A percentile compares a stretch with the other conserved stretches of the same genome.
phyloP scores from a whole-genome alignment of 2,797 vertebrate species.

The Arrhamphus sclerolepis region DNA sequence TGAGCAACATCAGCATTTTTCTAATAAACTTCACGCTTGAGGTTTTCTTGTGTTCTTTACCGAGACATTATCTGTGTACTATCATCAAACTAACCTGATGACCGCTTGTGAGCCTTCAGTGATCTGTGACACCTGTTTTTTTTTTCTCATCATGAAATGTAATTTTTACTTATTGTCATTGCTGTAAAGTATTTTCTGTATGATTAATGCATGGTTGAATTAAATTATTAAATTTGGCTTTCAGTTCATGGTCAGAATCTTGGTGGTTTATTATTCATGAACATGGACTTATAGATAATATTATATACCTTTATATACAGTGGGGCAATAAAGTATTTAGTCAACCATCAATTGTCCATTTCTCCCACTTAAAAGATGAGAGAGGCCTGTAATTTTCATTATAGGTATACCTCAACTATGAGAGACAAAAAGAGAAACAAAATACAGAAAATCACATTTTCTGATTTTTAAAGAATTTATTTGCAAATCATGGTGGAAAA shows the following conservation, averaged over 20 bases:
- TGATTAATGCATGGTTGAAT: constrained; percentile 73
- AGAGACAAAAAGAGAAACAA: no score
- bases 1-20: constrained; percentile 38
- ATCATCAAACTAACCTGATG: constrained; percentile 37
- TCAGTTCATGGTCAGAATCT: constrained; percentile 16
- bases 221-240: constrained; percentile 75
- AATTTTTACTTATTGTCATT: constrained; percentile 50
- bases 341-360: no score
- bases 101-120: constrained; percentile 55
- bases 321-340: no score
- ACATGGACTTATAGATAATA: no score
- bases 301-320: no score
- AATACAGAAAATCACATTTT: no score
- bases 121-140: constrained; percentile 53
- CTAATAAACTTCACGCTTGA: constrained; percentile 10
- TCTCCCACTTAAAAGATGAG: no score
- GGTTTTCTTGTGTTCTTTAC: constrained; percentile 24
- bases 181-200: constrained; percentile 71
- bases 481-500: no score
- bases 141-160: constrained; percentile 76
- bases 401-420: no score
- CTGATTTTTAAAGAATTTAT: no score
- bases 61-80: constrained; percentile 26
- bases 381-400: no score
- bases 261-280: constrained; percentile 1